Evolutionary conservation across 2,113 vertebrate genomes (phyloP), one percentile per base, ranked within the genome.

Genomic region (Hippocampus guttulatus): DNA sequence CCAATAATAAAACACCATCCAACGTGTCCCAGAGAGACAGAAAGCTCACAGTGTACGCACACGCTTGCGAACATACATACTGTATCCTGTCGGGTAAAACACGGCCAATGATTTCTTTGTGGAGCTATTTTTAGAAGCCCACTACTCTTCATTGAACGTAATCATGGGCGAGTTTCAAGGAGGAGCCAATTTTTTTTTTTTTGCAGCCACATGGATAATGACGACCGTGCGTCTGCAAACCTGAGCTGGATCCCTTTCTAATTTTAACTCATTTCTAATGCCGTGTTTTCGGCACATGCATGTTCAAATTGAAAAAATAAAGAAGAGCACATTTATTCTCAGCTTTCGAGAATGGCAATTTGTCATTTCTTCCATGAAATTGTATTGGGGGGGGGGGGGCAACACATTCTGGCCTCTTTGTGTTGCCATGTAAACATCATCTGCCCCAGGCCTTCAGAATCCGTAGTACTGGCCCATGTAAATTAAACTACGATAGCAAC

Each of bases 101-200:
- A 57, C 73, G 23, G 49, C 55, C 69, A 58, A 14, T 71, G 69
- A 82, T 82, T 74, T 81, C 84, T 51, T 79, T 64, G 55, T 71
- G 70, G 66, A 57, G 74, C 84, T 88, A 89, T 88, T 88, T 84
- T 82, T 82, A 88, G 84, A 76, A 8, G 23, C 55, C 69, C 64
- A 74, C 72, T 67, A 67, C 82, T 85, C 85, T 84, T 86, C 78
- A 83, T 84, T 83, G 70, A 81, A 69, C 67, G 41, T 21, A 23
- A 76, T 77, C 75, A 75, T 66, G 52, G 62, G 78, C 62, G 70
- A 77, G 73, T 65, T 64, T 82, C 67, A 55, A 74, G 67, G 67
- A 85, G 60, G 73, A 80, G 74, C 30, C 70, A 21, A 66, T 78
- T 75, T 71, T 70, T 69, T 70, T 70, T 38, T 69, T 23, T 16